These are phyloP conservation scores for Orthonevra nobilis DNA, from an alignment of 2,888 invertebrate species.

Conservation along the genomic window DNA sequence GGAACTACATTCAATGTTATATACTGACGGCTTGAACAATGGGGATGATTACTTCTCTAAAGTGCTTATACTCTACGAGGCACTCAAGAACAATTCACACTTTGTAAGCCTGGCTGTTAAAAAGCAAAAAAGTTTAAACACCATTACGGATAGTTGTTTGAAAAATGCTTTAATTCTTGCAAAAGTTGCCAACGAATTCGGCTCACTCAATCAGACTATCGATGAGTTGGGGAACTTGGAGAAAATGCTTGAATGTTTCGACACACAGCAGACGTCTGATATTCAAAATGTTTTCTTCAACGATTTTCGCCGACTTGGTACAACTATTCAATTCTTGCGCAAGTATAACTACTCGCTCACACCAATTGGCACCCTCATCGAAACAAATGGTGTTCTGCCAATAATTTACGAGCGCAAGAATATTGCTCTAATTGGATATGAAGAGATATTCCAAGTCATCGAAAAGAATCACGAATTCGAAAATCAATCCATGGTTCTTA, in stretches of 20 bases:
- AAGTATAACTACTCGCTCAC: slow-evolving; percentile 27
- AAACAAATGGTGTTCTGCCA: slow-evolving; percentile 59
- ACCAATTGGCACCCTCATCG: slow-evolving; percentile 25
- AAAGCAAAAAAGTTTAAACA: slow-evolving; percentile 72
- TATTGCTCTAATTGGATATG: slow-evolving; percentile 71
- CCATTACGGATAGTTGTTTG: slow-evolving; percentile 72
- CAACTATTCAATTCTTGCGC: slow-evolving; percentile 73
- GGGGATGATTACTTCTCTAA: slow-evolving; percentile 71
- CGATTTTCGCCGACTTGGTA: slow-evolving; percentile 75
- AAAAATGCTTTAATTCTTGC: slow-evolving; percentile 76
- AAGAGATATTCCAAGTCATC: slow-evolving; percentile 74
- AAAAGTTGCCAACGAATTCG: slow-evolving; percentile 76
- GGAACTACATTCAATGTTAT: slow-evolving; percentile 18
- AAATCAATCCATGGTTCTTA: slow-evolving; percentile 72
- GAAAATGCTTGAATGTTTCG: slow-evolving; percentile 72
- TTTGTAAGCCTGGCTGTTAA: slow-evolving; percentile 74
- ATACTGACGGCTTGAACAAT: slow-evolving; percentile 45
- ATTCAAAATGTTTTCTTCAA: slow-evolving; percentile 76
- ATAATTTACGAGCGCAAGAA: slow-evolving; percentile 60
- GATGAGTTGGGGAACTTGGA: slow-evolving; percentile 74
- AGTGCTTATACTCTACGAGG: slow-evolving; percentile 74
- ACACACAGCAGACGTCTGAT: slow-evolving; percentile 62
- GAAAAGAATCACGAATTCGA: slow-evolving; percentile 75
- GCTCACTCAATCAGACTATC: slow-evolving; percentile 71
- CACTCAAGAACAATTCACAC: slow-evolving; percentile 73